Conservation (phyloP, 2,888 invertebrate species). For the Oxyscelio sp. region DNA sequence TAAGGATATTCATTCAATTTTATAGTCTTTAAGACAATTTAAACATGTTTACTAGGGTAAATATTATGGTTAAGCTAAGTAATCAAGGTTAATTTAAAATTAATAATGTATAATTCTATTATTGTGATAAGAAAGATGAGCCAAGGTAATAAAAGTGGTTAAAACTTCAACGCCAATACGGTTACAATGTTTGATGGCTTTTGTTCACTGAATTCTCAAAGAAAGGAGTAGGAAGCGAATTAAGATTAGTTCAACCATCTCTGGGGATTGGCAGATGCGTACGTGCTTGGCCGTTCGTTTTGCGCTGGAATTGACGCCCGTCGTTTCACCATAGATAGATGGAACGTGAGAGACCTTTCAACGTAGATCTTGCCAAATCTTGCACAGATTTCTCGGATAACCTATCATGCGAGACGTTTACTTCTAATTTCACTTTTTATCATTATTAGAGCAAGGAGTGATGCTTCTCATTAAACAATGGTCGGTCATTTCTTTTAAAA, state of each 20-base stretch:
- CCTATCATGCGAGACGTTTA: conserved; percentile 79
- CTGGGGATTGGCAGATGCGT: conserved; percentile 81
- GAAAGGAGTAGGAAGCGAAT: conserved; percentile 79
- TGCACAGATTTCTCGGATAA: conserved; percentile 83
- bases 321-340: conserved; percentile 81
- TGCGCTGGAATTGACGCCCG: conserved; percentile 79
- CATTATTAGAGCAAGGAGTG: conserved; percentile 17
- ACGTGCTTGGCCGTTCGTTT: conserved; percentile 79
- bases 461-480: background rate
- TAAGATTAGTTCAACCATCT: conserved; percentile 78
- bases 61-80: background rate
- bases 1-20: too few relatives aligned
- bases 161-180: conserved; percentile 56
- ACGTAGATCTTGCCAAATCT: conserved; percentile 82
- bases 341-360: conserved; percentile 84
- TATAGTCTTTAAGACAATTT: too few relatives aligned
- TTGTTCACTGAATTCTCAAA: conserved; percentile 62
- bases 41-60: too few relatives aligned
- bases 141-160: conserved; percentile 60
- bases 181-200: conserved; percentile 57
- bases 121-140: conserved; percentile 37
- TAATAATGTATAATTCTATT: too few relatives aligned
- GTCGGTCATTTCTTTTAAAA: background rate
- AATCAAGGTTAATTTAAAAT: background rate
- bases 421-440: conserved; percentile 74